Base-by-base conservation (phyloP, 1,140 invertebrate species). In the Drosophila yakuba region DNA sequence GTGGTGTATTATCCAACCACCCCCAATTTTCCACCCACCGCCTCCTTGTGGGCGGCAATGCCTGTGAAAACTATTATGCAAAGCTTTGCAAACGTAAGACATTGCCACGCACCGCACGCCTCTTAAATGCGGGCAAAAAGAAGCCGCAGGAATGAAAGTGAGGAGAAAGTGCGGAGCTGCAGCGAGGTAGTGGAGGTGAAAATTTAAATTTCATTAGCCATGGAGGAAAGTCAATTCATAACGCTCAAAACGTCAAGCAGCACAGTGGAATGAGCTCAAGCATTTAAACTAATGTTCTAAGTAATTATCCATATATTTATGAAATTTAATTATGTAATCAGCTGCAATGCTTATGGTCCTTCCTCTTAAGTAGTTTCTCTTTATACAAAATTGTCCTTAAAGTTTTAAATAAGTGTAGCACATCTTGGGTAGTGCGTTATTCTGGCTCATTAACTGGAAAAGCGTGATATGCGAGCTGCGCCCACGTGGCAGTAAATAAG, bases 1-100 rank as follows among this genome's bases (percentile, higher is more conserved):
- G 7, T 3, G 2, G 48, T 51, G 48, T 36, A 36, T n/a, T 28
- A n/a, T 0, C 35, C 23, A 20, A 23, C 28, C 28, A 8, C 7
- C 32, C 32, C 32, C 32, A 8, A 17, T 3, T 3, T 35, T 45
- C 28, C 25, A 3, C 23, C 7, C 62, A 7, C 2, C 32, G 11
- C 4, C 44, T 2, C 10, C n/a, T 25, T 23, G 35, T 56, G 67
- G 35, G 44, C 36, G 23, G 20, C 36, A 50, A 36, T 55, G 55
- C 62, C 73, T 73, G 58, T 76, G 73, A 81, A 81, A 81, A 77
- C 62, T 81, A 81, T 81, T 61, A 67, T 48, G 47, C 55, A 60
- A 79, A 77, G 61, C 66, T 66, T 60, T 69, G 78, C 74, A 74
- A 71, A 80, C 71, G 78, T 55, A 72, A 57, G 58, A 48, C 48